A percentile compares a stretch with the other conserved stretches of the same genome.
Evolutionary conservation across 2,113 vertebrate genomes (phyloP).

Genomic region (Gopherus evgoodei): DNA sequence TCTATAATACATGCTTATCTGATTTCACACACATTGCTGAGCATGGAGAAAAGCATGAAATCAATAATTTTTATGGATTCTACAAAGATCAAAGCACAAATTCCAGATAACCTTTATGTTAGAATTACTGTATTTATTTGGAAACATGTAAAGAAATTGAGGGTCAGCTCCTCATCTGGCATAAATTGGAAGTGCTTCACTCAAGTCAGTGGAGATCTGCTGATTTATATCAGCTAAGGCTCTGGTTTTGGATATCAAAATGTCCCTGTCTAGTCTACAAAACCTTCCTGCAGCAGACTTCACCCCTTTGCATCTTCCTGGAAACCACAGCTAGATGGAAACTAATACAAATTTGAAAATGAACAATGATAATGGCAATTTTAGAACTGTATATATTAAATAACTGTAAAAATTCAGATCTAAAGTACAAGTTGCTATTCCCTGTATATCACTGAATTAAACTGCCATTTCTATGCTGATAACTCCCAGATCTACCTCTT

Average conservation of each 20-base stretch:
- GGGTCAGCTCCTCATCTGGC: not conserved
- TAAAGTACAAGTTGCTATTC: not conserved
- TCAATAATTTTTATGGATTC: conserved; percentile 1
- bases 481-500: not conserved
- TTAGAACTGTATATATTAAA: not conserved
- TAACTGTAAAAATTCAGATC: not conserved
- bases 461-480: not conserved
- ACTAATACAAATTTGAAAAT: not conserved
- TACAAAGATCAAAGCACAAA: not conserved
- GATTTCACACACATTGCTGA: not conserved
- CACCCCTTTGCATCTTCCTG: not conserved
- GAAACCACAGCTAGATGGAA: not conserved
- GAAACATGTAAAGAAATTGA: not conserved
- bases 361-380: not conserved
- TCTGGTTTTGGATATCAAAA: not conserved
- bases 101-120: not conserved
- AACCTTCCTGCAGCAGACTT: not conserved
- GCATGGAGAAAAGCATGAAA: not conserved
- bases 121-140: conserved; percentile 33
- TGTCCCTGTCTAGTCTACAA: not conserved
- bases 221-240: not conserved
- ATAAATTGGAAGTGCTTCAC: conserved; percentile 12
- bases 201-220: not conserved
- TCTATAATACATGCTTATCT: not conserved
- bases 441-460: not conserved